These are phyloP conservation scores for Pyrgus malvae DNA, from an alignment of 2,888 invertebrate genomes.

Conservation along the genomic window DNA sequence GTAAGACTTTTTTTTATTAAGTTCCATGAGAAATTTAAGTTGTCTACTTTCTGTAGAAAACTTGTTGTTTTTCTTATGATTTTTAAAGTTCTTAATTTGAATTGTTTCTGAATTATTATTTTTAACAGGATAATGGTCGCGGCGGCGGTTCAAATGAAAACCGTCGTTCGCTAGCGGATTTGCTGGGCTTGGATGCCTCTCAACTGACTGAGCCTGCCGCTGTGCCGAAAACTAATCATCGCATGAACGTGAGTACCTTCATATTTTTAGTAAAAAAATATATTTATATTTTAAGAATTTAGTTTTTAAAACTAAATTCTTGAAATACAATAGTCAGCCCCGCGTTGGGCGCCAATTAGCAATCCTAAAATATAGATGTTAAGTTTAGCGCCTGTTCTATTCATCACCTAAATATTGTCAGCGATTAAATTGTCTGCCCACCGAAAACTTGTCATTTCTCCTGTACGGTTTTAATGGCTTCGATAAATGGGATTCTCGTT, in stretches of 20 bases:
- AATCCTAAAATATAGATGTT: background rate
- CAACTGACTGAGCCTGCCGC: slow-evolving; percentile 46
- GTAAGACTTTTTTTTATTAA: slow-evolving; percentile 42
- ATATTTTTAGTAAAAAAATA: background rate
- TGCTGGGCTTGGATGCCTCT: slow-evolving; percentile 52
- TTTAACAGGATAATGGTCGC: slow-evolving; percentile 54
- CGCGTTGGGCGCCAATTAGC: slow-evolving; percentile 20
- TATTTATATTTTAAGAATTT: too few relatives aligned
- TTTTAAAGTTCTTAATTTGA: background rate
- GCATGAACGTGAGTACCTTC: slow-evolving; percentile 52
- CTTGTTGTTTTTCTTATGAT: background rate
- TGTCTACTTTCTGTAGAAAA: background rate
- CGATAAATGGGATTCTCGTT: background rate
- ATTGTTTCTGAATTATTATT: background rate
- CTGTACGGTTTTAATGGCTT: slow-evolving; percentile 4
- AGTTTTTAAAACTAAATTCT: too few relatives aligned
- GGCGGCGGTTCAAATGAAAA: slow-evolving; percentile 58
- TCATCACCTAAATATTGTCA: slow-evolving; percentile 1
- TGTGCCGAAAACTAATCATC: slow-evolving; percentile 41
- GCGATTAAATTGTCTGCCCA: slow-evolving; percentile 2
- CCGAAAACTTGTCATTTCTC: slow-evolving; percentile 1
- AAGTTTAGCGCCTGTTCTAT: background rate
- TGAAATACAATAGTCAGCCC: background rate
- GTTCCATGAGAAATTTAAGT: background rate
- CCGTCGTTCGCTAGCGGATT: slow-evolving; percentile 59